Evolutionary conservation across 2,797 vertebrate genomes (phyloP).

Genomic region (Pampus argenteus): DNA sequence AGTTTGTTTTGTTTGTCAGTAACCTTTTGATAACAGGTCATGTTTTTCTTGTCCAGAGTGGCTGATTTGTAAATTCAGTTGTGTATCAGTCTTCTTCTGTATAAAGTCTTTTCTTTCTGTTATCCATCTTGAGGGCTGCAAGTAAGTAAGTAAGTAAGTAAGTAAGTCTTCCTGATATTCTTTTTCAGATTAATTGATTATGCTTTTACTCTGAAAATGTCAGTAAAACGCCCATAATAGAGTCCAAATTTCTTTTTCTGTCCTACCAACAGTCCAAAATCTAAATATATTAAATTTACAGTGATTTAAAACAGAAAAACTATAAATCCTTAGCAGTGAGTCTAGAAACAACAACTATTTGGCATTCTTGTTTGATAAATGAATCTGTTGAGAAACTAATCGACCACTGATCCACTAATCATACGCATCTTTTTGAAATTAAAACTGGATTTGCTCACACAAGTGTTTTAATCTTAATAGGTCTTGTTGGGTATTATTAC

Average conservation of each 20-base stretch:
- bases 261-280: not conserved
- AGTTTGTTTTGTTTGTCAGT: constrained; percentile 8
- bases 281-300: not conserved
- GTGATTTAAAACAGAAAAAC: not conserved
- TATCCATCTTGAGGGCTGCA: not conserved
- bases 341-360: not conserved
- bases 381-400: not conserved
- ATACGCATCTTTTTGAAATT: constrained; percentile 7
- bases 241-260: not conserved
- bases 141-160: too few species aligned
- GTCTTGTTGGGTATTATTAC: constrained; percentile 14
- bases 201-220: not conserved
- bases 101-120: not conserved
- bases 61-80: not conserved
- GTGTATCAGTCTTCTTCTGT: not conserved
- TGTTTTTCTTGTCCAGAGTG: not conserved
- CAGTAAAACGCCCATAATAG: not conserved
- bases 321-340: not conserved
- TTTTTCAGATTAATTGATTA: not conserved
- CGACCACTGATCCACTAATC: not conserved
- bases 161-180: not conserved
- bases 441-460: constrained; percentile 43
- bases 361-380: not conserved
- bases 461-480: constrained; percentile 29
- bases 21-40: not conserved